phyloP scores from a whole-genome alignment of 2,797 vertebrate species.

The Spheniscus humboldti region DNA sequence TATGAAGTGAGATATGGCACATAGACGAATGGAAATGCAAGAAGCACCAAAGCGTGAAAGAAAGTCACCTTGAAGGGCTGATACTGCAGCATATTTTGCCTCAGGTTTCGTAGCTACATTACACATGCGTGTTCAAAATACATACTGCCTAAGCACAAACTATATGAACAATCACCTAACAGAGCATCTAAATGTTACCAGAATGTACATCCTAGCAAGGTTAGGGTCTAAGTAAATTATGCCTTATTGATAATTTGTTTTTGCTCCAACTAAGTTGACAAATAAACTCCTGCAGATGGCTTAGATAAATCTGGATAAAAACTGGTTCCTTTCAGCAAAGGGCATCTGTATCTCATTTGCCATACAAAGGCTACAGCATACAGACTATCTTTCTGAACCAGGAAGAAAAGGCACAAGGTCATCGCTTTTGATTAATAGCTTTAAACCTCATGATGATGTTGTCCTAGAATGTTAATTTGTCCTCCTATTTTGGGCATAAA shows the following conservation, averaged over 20 bases:
- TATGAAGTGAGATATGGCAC: constrained; percentile 31
- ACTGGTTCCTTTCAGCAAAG: neutral
- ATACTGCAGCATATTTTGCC: constrained; percentile 13
- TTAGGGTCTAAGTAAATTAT: neutral
- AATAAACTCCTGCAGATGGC: neutral
- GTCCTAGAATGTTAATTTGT: neutral
- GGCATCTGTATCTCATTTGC: neutral
- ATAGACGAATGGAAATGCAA: constrained; percentile 27
- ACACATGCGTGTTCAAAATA: neutral
- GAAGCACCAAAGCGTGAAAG: constrained; percentile 63
- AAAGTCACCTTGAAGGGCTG: constrained; percentile 68
- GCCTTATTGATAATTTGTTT: neutral
- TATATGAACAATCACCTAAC: neutral
- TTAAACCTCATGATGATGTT: neutral
- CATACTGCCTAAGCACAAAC: neutral
- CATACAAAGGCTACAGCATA: neutral
- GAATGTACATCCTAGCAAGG: neutral
- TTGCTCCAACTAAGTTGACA: neutral
- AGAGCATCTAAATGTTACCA: neutral
- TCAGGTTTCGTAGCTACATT: neutral
- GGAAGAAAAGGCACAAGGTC: neutral
- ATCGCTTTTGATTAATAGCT: neutral
- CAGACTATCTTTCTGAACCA: neutral
- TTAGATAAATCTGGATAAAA: neutral
- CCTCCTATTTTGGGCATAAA: neutral